Conservation (phyloP, 2,888 invertebrate genomes). For the Zygothrica quintamaculata region DNA sequence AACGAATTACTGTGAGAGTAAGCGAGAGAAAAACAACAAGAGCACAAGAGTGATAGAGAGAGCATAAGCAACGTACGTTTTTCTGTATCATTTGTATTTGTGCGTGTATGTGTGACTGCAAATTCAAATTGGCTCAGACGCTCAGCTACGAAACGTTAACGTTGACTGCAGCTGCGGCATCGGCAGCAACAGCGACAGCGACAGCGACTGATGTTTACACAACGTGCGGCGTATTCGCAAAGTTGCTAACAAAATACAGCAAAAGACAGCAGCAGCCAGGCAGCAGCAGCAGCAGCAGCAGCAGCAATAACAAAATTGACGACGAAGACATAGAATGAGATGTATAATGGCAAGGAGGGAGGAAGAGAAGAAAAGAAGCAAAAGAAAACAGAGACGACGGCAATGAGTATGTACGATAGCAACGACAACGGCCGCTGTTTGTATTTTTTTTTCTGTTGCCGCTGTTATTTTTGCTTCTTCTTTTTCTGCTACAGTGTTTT, state of each 20-base stretch:
- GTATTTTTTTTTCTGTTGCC: slow-evolving; percentile 59
- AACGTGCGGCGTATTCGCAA: slow-evolving; percentile 72
- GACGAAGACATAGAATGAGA: too few species aligned
- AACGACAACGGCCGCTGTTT: slow-evolving; percentile 45
- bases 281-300: slow-evolving; percentile 21
- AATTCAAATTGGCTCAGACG: slow-evolving; percentile 70
- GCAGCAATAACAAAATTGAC: slow-evolving; percentile 1
- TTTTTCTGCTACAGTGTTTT: slow-evolving; percentile 15
- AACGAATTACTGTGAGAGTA: not conserved
- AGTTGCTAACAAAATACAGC: slow-evolving; percentile 51
- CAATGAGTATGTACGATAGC: not conserved
- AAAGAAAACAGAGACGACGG: not conserved
- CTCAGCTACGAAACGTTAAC: too few species aligned
- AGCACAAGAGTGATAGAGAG: not conserved
- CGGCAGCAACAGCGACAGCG: slow-evolving; percentile 28
- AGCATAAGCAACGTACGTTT: not conserved
- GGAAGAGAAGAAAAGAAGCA: too few species aligned
- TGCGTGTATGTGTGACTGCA: slow-evolving; percentile 50
- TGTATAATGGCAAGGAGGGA: too few species aligned
- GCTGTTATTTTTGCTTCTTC: slow-evolving; percentile 45
- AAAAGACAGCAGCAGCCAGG: too few species aligned
- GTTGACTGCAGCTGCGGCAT: too few species aligned
- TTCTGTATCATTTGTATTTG: slow-evolving; percentile 7
- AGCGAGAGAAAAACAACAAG: not conserved
- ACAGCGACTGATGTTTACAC: slow-evolving; percentile 74